Evolutionary conservation across 2,888 invertebrate genomes (phyloP).

Genomic region (Notocelia uddmanniana): DNA sequence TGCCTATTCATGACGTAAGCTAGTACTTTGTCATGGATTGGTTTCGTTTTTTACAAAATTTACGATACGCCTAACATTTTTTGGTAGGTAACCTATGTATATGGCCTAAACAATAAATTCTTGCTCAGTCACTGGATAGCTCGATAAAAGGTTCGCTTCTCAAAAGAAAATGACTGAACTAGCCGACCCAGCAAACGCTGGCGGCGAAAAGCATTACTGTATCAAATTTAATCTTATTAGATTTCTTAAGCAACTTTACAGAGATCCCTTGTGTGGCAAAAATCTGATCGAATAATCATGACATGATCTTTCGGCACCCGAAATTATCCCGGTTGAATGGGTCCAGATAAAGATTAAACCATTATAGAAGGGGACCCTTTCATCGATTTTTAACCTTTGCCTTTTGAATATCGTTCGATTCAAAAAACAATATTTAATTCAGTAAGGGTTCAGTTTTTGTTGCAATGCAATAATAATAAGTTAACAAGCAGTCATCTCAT

Average conservation of each 20-base stretch:
- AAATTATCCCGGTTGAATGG: slow-evolving; percentile 67
- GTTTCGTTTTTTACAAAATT: not conserved
- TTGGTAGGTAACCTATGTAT: not conserved
- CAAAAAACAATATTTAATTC: slow-evolving; percentile 23
- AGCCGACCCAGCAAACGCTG: slow-evolving; percentile 27
- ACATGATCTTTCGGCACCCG: slow-evolving; percentile 61
- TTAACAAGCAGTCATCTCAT: no score
- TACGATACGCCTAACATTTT: not conserved
- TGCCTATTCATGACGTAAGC: not conserved
- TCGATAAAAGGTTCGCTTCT: not conserved
- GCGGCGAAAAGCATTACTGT: slow-evolving; percentile 56
- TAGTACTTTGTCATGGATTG: not conserved
- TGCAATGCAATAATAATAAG: no score
- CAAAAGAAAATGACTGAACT: slow-evolving; percentile 5
- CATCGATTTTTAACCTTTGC: slow-evolving; percentile 52
- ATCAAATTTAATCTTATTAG: slow-evolving; percentile 48
- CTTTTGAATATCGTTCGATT: slow-evolving; percentile 37
- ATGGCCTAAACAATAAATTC: not conserved
- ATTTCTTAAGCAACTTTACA: slow-evolving; percentile 55
- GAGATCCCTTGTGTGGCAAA: slow-evolving; percentile 58
- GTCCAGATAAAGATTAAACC: slow-evolving; percentile 68
- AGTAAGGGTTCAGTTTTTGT: no score
- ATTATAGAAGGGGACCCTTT: slow-evolving; percentile 56
- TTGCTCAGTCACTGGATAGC: not conserved
- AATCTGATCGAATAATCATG: slow-evolving; percentile 58